Evolutionary conservation across 2,797 vertebrate genomes (phyloP), one percentile per base, ranked within the genome.

Genomic region (Gymnoscopelus braueri): DNA sequence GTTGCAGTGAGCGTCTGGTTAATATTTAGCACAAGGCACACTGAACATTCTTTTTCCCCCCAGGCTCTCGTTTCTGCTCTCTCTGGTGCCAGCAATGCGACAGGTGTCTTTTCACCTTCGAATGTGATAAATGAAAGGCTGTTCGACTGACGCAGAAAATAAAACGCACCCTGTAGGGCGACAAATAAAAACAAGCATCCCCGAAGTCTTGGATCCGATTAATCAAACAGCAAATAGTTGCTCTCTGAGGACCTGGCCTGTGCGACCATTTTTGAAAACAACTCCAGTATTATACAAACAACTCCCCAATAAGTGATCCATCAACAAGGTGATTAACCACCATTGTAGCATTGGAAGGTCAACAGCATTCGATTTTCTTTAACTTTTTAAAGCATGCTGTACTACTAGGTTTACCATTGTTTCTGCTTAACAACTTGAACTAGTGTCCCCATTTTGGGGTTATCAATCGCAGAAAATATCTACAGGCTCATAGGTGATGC

Each of bases 51-150:
- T 75, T 84, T 86, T 81, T 2, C 60, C 82, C 87, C 85, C 56
- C 75, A 88, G 88, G 88, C 89, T 79, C 65, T 19, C 26, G 15
- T 7, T 23, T 58, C 39, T 61, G 67, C 79, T 48, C 53, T 77
- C 57, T 74, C 74, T 71, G 68, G 71, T 78, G 78, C 82, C 83
- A 77, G 79, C 65, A 7, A 65, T 62, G 75, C 74, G 87, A 93
- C 93, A 92, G 90, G 90, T 91, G 90, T 91, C 89, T 80, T 86
- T 89, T 88, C 78, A 80, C 79, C 71, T 56, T 9, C n/a, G 73
- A 60, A 79, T 69, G 87, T 91, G 91, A 93, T 91, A 84, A 91
- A 93, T 92, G 89, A 89, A 88, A 85, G 78, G 71, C 72, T 81
- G 85, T 84, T 83, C 78, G 75, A 91, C 75, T 84, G 67, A 70